Evolutionary conservation across 2,113 vertebrate species (phyloP).

Genomic region (Lycaon pictus): DNA sequence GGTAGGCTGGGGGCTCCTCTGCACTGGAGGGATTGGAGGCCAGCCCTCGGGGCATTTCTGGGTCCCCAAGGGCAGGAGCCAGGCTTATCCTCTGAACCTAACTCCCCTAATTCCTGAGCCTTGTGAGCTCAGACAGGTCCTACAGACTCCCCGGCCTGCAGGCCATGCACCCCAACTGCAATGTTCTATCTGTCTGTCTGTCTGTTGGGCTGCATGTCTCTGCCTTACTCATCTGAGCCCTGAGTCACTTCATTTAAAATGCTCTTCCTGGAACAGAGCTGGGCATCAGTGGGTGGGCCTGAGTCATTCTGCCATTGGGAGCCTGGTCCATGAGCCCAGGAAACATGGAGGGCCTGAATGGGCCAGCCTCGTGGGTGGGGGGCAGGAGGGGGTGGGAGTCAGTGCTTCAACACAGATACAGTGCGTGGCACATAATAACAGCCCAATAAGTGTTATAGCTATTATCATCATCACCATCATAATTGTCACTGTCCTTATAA

Average conservation of each 20-base stretch:
- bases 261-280: conserved; percentile 35
- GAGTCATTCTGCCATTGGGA: conserved; percentile 41
- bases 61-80: neutral
- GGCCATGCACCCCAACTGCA: fast-evolving
- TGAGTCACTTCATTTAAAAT: conserved; percentile 63
- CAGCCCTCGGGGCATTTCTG: neutral
- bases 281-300: conserved; percentile 3
- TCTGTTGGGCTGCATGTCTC: neutral
- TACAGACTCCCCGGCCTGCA: fast-evolving
- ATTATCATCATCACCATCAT: fast-evolving
- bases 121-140: neutral
- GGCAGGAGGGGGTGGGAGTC: too few relatives aligned
- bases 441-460: neutral
- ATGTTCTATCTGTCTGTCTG: neutral
- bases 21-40: neutral
- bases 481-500: fast-evolving
- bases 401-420: fast-evolving
- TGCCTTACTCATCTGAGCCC: conserved; percentile 55
- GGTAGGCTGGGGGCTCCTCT: neutral
- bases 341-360: neutral
- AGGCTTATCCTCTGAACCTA: neutral
- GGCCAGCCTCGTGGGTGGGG: fast-evolving
- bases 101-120: neutral
- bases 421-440: neutral
- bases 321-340: neutral